These are phyloP conservation scores for Lepisosteus oculatus DNA, from an alignment of 2,113 vertebrate genomes.

Conservation along the genomic window DNA sequence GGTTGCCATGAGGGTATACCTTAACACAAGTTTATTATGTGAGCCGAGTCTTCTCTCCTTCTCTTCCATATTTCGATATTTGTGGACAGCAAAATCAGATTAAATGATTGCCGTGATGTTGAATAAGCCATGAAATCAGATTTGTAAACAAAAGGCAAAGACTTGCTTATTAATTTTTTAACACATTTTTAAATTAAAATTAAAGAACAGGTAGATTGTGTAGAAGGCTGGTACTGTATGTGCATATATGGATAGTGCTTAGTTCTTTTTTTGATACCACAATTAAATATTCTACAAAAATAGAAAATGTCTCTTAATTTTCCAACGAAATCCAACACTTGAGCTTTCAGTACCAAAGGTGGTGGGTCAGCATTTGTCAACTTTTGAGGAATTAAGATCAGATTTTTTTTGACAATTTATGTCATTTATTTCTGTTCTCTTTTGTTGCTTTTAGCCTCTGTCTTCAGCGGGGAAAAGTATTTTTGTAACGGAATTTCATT, in stretches of 20 bases:
- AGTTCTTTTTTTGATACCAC: too few relatives aligned
- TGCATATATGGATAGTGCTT: too few relatives aligned
- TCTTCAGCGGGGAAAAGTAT: neutral
- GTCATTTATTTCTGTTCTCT: neutral
- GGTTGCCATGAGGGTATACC: too few relatives aligned
- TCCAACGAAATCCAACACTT: neutral
- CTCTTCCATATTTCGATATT: neutral
- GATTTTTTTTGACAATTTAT: neutral
- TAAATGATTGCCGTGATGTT: neutral
- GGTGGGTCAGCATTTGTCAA: neutral
- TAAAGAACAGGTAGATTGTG: neutral
- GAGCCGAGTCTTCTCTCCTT: too few relatives aligned
- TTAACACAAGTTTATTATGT: too few relatives aligned
- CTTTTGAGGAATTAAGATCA: neutral
- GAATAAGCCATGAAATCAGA: constrained; percentile 4
- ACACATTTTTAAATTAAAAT: neutral
- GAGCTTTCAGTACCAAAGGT: too few relatives aligned
- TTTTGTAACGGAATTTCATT: neutral
- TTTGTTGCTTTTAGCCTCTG: neutral
- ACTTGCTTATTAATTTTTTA: neutral
- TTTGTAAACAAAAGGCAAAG: constrained; percentile 1
- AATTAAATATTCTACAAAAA: too few relatives aligned
- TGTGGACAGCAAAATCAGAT: neutral
- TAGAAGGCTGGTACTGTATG: neutral
- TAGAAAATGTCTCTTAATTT: neutral